Conservation (phyloP, 2,888 invertebrate species). For the Hirtodrosophila histrioides region DNA sequence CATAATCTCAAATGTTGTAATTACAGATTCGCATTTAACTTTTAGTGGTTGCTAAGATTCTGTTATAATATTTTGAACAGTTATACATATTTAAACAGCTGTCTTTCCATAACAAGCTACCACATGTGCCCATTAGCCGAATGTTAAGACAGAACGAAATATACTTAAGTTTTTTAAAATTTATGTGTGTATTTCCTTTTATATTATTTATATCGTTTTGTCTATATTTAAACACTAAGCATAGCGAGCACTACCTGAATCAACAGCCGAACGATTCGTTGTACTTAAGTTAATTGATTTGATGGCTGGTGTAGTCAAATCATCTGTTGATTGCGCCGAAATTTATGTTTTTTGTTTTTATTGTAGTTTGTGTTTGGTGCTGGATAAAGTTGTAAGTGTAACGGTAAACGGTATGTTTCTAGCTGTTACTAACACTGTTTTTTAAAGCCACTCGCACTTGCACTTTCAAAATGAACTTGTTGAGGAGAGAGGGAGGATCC, state of each 20-base stretch:
- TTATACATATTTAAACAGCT: conserved; percentile 32
- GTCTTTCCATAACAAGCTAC: conserved; percentile 33
- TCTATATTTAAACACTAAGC: conserved; percentile 1
- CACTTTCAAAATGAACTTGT: conserved; percentile 34
- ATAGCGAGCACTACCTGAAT: conserved; percentile 19
- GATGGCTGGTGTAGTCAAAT: conserved; percentile 3
- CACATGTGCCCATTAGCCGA: conserved; percentile 18
- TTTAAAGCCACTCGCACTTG: conserved; percentile 23
- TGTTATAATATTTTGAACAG: background rate
- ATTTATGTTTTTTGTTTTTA: conserved; percentile 1
- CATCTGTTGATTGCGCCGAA: conserved; percentile 1
- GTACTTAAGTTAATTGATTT: conserved; percentile 9
- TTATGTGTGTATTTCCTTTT: conserved; percentile 2
- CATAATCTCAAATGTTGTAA: no score
- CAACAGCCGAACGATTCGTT: conserved; percentile 4
- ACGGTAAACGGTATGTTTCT: conserved; percentile 22
- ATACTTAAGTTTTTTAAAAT: conserved; percentile 7
- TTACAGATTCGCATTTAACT: conserved; percentile 18
- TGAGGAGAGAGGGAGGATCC: conserved; percentile 5
- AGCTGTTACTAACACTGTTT: conserved; percentile 39
- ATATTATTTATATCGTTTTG: background rate
- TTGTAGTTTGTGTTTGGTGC: conserved; percentile 33
- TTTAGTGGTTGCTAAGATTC: conserved; percentile 7
- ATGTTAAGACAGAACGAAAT: conserved; percentile 15
- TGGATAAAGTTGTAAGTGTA: conserved; percentile 6